These are phyloP conservation scores for Drosophila peninsularis DNA, from an alignment of 2,888 invertebrate genomes.

Conservation along the genomic window DNA sequence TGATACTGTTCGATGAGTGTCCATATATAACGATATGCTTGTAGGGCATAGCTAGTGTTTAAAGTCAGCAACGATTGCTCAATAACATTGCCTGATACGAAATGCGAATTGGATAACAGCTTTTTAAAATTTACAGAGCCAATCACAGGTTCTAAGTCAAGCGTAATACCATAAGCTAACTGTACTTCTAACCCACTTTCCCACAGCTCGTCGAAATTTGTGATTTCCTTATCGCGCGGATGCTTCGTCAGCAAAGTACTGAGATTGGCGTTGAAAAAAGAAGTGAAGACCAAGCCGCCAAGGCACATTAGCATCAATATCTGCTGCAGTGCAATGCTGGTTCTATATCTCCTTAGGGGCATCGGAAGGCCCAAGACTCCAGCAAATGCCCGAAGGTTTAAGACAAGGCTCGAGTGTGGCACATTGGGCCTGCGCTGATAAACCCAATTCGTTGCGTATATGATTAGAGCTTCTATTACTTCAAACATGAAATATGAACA, in stretches of 20 bases:
- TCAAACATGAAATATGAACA: constrained; percentile 22
- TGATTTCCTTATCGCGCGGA: constrained; percentile 11
- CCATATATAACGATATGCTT: background rate
- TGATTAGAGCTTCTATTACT: constrained; percentile 15
- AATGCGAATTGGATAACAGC: background rate
- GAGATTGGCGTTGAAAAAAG: constrained; percentile 39
- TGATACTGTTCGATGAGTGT: background rate
- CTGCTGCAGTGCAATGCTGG: constrained; percentile 12
- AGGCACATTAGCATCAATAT: constrained; percentile 35
- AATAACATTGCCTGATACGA: background rate
- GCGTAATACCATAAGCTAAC: background rate
- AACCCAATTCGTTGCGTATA: constrained; percentile 5
- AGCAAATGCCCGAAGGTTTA: constrained; percentile 24
- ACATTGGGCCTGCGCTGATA: background rate
- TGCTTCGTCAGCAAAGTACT: constrained; percentile 34
- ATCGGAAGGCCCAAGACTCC: constrained; percentile 37
- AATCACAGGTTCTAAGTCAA: background rate
- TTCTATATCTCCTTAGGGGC: constrained; percentile 5
- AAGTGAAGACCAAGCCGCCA: constrained; percentile 28
- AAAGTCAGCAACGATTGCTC: background rate
- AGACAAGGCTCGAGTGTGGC: background rate
- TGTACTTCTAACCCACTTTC: constrained; percentile 12
- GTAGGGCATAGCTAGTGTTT: constrained; percentile 8
- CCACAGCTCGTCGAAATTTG: constrained; percentile 25
- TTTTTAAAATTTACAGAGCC: accelerated